Evolutionary conservation across 2,888 invertebrate genomes (phyloP).

Genomic region (Nasonia oneida): DNA sequence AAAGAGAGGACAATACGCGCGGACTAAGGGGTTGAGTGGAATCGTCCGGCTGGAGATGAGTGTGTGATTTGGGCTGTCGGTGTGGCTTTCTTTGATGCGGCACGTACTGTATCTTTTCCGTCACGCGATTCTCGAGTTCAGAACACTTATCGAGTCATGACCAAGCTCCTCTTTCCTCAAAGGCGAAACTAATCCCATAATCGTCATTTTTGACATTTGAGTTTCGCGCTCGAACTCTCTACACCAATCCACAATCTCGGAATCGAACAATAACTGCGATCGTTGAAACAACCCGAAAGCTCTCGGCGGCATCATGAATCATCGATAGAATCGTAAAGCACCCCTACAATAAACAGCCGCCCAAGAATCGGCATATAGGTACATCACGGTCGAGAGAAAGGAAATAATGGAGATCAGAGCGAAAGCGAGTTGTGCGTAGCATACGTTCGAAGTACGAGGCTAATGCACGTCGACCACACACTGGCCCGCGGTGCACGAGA

Average conservation of each 20-base stretch:
- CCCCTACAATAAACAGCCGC: conserved; percentile 23
- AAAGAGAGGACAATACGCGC: background rate
- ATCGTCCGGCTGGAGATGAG: no score
- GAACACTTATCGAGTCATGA: no score
- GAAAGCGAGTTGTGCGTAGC: background rate
- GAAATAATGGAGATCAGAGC: conserved; percentile 25
- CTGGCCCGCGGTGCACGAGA: background rate
- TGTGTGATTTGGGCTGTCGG: no score
- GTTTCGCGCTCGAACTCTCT: no score
- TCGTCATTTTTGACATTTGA: no score
- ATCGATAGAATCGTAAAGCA: background rate
- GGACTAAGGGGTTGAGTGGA: background rate
- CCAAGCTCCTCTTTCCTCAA: no score
- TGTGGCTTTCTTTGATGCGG: no score
- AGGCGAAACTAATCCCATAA: no score
- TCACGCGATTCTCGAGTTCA: no score
- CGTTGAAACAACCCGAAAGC: background rate
- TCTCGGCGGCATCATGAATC: background rate
- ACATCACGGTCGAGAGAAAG: conserved; percentile 1
- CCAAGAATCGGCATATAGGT: background rate
- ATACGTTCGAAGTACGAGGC: background rate
- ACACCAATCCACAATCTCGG: no score
- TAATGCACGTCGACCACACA: background rate
- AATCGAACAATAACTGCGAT: no score
- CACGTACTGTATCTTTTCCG: no score